phyloP scores from a whole-genome alignment of 30 jellyfish, hydroid and myxozoan species.

The Pelagia noctiluca region DNA sequence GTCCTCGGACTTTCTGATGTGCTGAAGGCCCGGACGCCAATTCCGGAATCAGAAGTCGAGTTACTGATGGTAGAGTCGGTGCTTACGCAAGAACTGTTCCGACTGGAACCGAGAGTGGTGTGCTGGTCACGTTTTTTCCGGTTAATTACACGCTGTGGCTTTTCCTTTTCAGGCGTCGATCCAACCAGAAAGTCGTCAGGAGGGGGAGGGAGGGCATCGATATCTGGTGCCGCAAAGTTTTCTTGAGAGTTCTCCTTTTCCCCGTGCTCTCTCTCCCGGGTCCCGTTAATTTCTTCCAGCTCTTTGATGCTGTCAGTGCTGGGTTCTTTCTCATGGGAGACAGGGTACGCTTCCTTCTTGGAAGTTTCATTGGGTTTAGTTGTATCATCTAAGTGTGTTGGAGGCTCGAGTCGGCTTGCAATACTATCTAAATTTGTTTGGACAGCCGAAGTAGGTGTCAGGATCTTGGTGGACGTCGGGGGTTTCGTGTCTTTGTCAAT shows the following conservation, averaged over 20 bases:
- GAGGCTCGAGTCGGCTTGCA: too few relatives aligned
- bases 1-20: constrained; percentile 89
- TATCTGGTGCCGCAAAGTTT: constrained; percentile 56
- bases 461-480: background rate
- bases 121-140: constrained; percentile 86
- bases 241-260: constrained; percentile 1
- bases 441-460: background rate
- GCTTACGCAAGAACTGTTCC: constrained; percentile 94
- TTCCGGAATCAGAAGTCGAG: constrained; percentile 91
- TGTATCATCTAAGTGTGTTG: too few relatives aligned
- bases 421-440: background rate
- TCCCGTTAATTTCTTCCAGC: constrained; percentile 36
- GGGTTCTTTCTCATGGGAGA: constrained; percentile 78
- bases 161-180: constrained; percentile 81
- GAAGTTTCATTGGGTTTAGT: background rate
- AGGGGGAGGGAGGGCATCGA: constrained; percentile 82
- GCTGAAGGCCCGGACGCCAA: constrained; percentile 80
- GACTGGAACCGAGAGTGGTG: constrained; percentile 53
- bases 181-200: constrained; percentile 81
- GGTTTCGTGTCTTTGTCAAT: background rate
- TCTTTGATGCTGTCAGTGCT: constrained; percentile 80
- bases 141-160: constrained; percentile 87
- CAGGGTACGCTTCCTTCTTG: background rate
- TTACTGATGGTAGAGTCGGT: constrained; percentile 94
- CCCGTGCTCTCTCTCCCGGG: background rate